Percentiles rank a stretch among this genome's conserved stretches.
phyloP scores from a whole-genome alignment of 2,797 vertebrate genomes.

The Sebastes baramenuke region DNA sequence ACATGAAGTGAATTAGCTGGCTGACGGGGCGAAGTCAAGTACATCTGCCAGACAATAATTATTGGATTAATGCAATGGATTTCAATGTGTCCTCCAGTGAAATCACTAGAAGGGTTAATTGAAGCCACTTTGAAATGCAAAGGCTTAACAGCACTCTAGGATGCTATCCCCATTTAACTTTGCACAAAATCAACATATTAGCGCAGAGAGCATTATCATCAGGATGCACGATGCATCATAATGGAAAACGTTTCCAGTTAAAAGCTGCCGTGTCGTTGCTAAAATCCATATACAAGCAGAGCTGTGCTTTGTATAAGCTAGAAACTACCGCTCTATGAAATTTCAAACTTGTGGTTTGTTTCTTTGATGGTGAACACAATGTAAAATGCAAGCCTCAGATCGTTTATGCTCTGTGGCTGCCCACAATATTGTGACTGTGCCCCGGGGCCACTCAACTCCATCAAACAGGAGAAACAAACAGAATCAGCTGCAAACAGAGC shows the following conservation, averaged over 20 bases:
- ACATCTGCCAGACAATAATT: slow-evolving; percentile 68
- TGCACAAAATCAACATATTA: slow-evolving; percentile 46
- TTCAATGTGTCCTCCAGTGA: slow-evolving; percentile 47
- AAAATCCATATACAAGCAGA: background rate
- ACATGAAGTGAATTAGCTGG: slow-evolving; percentile 58
- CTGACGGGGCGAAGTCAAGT: slow-evolving; percentile 61
- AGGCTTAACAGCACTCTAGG: slow-evolving; percentile 54
- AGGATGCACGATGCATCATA: background rate
- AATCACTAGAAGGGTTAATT: slow-evolving; percentile 76
- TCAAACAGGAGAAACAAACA: slow-evolving; percentile 71
- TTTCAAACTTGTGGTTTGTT: slow-evolving; percentile 7
- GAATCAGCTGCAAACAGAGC: slow-evolving; percentile 46
- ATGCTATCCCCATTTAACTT: slow-evolving; percentile 45
- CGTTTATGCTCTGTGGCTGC: slow-evolving; percentile 50
- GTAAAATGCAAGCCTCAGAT: slow-evolving; percentile 41
- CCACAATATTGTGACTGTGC: slow-evolving; percentile 49
- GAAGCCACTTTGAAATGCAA: slow-evolving; percentile 65
- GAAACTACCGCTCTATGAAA: slow-evolving; percentile 3
- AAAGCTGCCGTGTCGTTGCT: background rate
- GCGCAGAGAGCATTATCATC: slow-evolving; percentile 13
- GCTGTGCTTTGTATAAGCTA: background rate
- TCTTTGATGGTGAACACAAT: slow-evolving; percentile 16
- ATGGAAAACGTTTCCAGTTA: slow-evolving; percentile 5
- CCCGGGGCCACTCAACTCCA: slow-evolving; percentile 59
- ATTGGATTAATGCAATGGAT: slow-evolving; percentile 70